Percentiles rank a stretch among this genome's conserved stretches.
These are phyloP conservation scores for Brachylomia viminalis DNA, from an alignment of 2,888 invertebrate genomes.

Conservation along the genomic window DNA sequence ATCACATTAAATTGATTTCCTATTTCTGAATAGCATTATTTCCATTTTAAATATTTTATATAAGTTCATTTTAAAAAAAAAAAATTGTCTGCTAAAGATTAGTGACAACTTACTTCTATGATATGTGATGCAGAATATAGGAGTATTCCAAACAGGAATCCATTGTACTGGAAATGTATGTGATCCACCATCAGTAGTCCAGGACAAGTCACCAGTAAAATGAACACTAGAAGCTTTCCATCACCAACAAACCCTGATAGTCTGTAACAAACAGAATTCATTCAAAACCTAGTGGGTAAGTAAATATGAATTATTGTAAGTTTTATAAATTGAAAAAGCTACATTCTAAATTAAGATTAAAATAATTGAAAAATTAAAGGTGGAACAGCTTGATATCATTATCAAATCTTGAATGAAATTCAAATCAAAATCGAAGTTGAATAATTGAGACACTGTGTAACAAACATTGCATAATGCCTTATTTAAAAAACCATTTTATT, in stretches of 20 bases:
- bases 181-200: constrained; percentile 98
- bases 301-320: neutral
- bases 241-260: constrained; percentile 87
- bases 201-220: constrained; percentile 95
- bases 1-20: neutral
- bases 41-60: neutral
- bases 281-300: neutral
- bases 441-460: neutral
- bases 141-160: constrained; percentile 97
- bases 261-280: constrained; percentile 13
- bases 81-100: neutral
- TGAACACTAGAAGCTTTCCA: constrained; percentile 91
- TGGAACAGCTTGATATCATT: neutral
- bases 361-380: neutral
- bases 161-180: constrained; percentile 99
- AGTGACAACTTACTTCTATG: constrained; percentile 87
- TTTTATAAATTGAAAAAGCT: neutral
- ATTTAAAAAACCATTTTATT: neutral
- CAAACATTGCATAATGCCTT: neutral
- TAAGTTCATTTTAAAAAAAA: neutral
- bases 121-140: constrained; percentile 94
- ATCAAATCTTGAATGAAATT: too few relatives aligned
- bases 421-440: neutral
- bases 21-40: neutral
- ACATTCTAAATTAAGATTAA: neutral